These are phyloP conservation scores for Caenorhabditis doughertyi DNA, from an alignment of 2,888 invertebrate species.

Conservation along the genomic window DNA sequence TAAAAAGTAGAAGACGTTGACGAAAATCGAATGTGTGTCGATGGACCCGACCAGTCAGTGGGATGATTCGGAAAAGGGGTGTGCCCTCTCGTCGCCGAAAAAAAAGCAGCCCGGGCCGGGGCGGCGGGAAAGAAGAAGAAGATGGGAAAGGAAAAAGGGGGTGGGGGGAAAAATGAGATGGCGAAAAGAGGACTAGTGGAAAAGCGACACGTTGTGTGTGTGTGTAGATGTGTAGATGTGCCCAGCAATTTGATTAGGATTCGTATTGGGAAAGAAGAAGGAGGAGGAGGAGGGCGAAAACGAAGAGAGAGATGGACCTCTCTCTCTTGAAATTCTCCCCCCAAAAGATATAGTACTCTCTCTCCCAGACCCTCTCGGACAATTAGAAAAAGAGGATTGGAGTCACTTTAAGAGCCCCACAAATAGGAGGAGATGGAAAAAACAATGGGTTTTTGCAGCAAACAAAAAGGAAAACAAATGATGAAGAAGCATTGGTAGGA, in stretches of 20 bases:
- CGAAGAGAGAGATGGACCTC: constrained; percentile 40
- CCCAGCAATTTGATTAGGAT: constrained; percentile 62
- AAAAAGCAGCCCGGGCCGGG: not conserved
- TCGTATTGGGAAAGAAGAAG: constrained; percentile 23
- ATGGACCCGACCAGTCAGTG: constrained; percentile 11
- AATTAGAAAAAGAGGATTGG: constrained; percentile 39
- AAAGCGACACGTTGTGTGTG: constrained; percentile 37
- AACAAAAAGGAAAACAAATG: not conserved
- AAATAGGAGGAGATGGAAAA: not conserved
- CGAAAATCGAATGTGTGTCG: constrained; percentile 51
- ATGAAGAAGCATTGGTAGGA: not conserved
- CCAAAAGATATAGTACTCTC: constrained; percentile 26
- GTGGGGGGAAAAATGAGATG: constrained; percentile 5
- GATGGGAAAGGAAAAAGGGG: no score
- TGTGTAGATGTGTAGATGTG: no score
- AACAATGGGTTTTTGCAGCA: not conserved
- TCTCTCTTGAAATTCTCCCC: constrained; percentile 11
- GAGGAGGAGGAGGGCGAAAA: not conserved
- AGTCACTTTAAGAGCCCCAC: no score
- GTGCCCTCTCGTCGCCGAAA: not conserved
- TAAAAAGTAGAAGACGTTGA: constrained; percentile 39
- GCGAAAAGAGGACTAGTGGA: constrained; percentile 11
- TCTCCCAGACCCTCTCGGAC: constrained; percentile 2
- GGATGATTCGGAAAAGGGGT: constrained; percentile 46
- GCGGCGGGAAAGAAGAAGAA: not conserved